Evolutionary conservation across 2,888 invertebrate genomes (phyloP).

Genomic region (Sycophila texana): DNA sequence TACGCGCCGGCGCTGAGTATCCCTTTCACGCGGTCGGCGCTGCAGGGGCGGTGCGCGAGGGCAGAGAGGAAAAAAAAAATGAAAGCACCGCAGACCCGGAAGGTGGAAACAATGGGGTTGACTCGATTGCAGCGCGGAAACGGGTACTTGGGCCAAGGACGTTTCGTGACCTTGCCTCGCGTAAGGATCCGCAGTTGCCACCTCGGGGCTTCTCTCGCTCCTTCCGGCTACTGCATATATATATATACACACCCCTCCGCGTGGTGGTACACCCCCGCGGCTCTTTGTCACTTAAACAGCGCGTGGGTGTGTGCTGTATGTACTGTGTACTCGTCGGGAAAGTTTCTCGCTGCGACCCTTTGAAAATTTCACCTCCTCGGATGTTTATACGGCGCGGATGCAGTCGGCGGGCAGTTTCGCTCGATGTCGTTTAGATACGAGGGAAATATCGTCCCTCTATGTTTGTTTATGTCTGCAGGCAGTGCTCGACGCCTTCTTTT

Average conservation of each 20-base stretch:
- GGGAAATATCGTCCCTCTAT: background rate
- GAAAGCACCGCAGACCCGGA: no score
- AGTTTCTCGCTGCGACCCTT: background rate
- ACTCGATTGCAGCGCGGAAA: background rate
- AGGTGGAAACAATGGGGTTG: no score
- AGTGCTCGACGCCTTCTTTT: no score
- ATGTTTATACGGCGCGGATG: background rate
- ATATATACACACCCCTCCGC: background rate
- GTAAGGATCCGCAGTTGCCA: background rate
- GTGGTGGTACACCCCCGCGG: background rate
- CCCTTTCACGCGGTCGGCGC: background rate
- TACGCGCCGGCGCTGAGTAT: background rate
- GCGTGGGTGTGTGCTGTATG: no score
- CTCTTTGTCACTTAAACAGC: background rate
- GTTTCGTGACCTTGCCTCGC: constrained; percentile 9
- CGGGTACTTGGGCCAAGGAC: constrained; percentile 22
- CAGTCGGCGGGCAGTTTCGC: background rate
- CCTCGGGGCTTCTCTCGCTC: background rate
- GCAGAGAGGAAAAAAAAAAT: background rate
- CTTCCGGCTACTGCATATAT: background rate
- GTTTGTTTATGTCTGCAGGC: no score
- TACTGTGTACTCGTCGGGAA: no score
- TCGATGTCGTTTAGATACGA: background rate
- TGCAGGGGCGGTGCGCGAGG: background rate
- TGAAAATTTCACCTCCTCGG: constrained; percentile 15